Evolutionary conservation across 2,888 invertebrate species (phyloP).

Genomic region (Agonopterix heracliana): DNA sequence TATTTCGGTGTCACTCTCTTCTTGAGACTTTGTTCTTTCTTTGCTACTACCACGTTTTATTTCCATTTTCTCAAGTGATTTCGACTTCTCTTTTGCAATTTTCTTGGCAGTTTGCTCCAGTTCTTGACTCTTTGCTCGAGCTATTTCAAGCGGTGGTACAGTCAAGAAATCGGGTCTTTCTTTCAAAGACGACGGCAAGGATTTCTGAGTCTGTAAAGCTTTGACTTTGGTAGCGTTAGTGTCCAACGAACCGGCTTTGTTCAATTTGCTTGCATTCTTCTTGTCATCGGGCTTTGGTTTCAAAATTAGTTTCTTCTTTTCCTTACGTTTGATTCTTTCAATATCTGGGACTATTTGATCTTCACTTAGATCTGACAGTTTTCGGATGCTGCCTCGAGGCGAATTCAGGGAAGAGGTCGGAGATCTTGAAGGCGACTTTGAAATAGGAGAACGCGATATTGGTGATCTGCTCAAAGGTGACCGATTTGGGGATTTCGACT

Average conservation of each 20-base stretch:
- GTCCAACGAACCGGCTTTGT: slow-evolving; percentile 68
- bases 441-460: slow-evolving; percentile 64
- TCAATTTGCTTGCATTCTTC: slow-evolving; percentile 53
- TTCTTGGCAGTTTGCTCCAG: slow-evolving; percentile 69
- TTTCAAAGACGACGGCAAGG: slow-evolving; percentile 71
- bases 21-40: slow-evolving; percentile 83
- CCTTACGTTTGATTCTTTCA: slow-evolving; percentile 67
- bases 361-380: slow-evolving; percentile 69
- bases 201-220: slow-evolving; percentile 70
- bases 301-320: slow-evolving; percentile 63
- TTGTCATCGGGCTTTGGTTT: slow-evolving; percentile 67
- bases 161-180: slow-evolving; percentile 71
- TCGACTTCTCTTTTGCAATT: slow-evolving; percentile 80
- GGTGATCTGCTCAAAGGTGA: slow-evolving; percentile 68
- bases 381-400: slow-evolving; percentile 68
- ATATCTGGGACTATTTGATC: slow-evolving; percentile 71
- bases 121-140: slow-evolving; percentile 78
- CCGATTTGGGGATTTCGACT: slow-evolving; percentile 57
- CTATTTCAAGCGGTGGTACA: slow-evolving; percentile 73
- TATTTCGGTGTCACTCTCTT: slow-evolving; percentile 83
- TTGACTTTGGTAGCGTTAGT: slow-evolving; percentile 66
- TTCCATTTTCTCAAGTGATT: slow-evolving; percentile 81
- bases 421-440: slow-evolving; percentile 69
- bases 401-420: slow-evolving; percentile 73
- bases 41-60: slow-evolving; percentile 74